Base-by-base conservation (phyloP, 2,113 vertebrate genomes). In the Odobenus rosmarus region DNA sequence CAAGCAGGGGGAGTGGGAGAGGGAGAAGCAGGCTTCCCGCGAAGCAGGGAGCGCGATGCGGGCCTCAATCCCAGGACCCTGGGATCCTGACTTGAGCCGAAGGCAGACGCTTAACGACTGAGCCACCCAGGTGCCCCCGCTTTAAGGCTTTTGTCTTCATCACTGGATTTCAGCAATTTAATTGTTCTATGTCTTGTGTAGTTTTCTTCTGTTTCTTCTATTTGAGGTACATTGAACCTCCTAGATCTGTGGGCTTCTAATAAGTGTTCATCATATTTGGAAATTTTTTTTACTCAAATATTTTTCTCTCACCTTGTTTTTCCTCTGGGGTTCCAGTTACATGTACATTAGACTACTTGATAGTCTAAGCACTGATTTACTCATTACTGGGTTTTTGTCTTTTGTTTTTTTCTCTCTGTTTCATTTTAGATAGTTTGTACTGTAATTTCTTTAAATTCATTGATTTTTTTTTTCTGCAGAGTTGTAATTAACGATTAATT, bases 121-220 rank as follows among this genome's bases (percentile, higher is more conserved):
- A 46, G 46, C 46, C 46, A 46, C 46, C 7, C 46, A 46, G 46
- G 46, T 8, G 7, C 46, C 46, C 46, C 51, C 82, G 23, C 49
- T 86, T 81, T 95, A 69, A 81, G 49, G 69, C 77, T 89, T 76
- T 76, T 92, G 18, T 86, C 72, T 96, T 95, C 31, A 61, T 93
- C 36, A 74, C 71, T 85, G 28, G 11, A 91, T 53, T 71, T 94
- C 5, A 88, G 26, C 24, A 86, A 26, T 67, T 67, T 84, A 23
- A 77, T 90, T 84, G 61, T 33, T 3, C 42, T 88, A 39, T 9
- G 9, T n/a, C 5, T 88, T 72, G 7, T 42, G n/a, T 74, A 55
- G 62, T 64, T 85, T 92, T 89, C 71, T 59, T 94, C 36, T 85
- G 39, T 80, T 85, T 85, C 55, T 53, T 59, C 8, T 53, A 46